Conservation (phyloP, 1,140 invertebrate genomes). For the Dinoponera quadriceps region DNA sequence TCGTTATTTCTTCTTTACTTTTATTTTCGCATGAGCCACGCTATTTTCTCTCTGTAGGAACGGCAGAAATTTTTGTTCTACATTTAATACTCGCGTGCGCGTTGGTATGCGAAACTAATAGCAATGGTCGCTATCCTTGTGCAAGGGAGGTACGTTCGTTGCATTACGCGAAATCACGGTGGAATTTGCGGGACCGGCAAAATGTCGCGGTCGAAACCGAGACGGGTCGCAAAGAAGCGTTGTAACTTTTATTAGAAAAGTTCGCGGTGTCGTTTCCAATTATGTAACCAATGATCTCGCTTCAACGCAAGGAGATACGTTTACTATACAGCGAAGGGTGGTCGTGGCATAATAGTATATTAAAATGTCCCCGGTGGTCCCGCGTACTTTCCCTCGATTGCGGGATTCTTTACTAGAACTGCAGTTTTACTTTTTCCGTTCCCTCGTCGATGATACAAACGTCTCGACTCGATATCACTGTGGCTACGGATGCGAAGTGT, state of each 20-base stretch:
- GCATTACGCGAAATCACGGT: not conserved
- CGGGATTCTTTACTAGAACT: not conserved
- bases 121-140: not conserved
- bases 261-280: slow-evolving; percentile 71
- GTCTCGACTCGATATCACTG: not conserved
- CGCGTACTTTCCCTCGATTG: not conserved
- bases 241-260: slow-evolving; percentile 80
- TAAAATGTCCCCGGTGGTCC: not conserved
- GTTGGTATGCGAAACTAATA: too few species aligned
- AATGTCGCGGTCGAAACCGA: not conserved
- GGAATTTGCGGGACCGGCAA: not conserved
- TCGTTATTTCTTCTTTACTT: slow-evolving; percentile 42
- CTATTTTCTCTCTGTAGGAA: not conserved
- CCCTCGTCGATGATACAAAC: not conserved
- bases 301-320: slow-evolving; percentile 9
- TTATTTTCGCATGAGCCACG: slow-evolving; percentile 15
- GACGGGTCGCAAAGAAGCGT: not conserved
- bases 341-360: not conserved
- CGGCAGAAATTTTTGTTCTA: slow-evolving; percentile 10
- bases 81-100: not conserved
- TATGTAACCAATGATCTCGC: slow-evolving; percentile 54
- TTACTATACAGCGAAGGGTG: not conserved
- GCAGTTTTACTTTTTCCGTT: not conserved
- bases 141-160: not conserved
- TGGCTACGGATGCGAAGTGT: not conserved